Evolutionary conservation across 2,888 invertebrate genomes (phyloP).

Genomic region (Schizaphis graminum): DNA sequence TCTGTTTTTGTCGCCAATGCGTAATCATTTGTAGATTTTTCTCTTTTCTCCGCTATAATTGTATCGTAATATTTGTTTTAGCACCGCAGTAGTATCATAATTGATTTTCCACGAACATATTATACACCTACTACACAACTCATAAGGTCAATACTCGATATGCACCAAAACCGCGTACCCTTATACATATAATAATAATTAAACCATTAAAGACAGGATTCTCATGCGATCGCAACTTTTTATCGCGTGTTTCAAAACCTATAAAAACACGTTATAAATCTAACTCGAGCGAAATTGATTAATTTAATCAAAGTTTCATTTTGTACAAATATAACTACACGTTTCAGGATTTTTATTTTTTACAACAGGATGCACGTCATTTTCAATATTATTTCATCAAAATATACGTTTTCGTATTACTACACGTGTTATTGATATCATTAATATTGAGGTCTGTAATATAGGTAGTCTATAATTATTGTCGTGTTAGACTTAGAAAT

Average conservation of each 20-base stretch:
- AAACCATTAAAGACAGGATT: background rate
- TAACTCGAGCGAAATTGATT: background rate
- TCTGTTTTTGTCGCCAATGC: background rate
- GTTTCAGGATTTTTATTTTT: background rate
- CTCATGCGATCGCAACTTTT: background rate
- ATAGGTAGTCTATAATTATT: background rate
- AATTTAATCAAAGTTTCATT: background rate
- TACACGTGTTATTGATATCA: background rate
- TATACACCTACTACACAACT: background rate
- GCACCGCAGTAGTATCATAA: background rate
- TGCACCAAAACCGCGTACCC: background rate
- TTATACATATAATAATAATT: background rate
- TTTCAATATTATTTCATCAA: background rate
- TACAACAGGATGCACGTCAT: background rate
- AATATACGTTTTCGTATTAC: background rate
- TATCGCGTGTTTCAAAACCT: background rate
- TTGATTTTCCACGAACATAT: background rate
- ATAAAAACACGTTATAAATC: background rate
- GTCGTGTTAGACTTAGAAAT: background rate
- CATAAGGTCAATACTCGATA: background rate
- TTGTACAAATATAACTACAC: background rate
- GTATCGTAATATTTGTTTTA: background rate
- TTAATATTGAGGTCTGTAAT: background rate
- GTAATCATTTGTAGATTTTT: conserved; percentile 11
- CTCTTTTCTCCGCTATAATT: background rate